Conservation (phyloP, 2,888 invertebrate genomes). For the Eupithecia vulgata region DNA sequence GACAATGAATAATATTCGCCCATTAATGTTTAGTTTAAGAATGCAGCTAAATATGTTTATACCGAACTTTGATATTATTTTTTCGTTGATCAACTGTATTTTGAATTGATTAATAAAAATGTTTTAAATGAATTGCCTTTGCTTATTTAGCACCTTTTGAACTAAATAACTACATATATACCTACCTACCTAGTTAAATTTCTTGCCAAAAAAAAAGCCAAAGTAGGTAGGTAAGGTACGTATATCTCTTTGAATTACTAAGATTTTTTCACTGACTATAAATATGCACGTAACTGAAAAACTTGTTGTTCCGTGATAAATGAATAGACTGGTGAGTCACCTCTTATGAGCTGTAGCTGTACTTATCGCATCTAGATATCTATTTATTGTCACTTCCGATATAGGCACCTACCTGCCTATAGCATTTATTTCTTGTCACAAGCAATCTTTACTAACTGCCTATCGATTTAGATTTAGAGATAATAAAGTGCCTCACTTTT, state of each 20-base stretch:
- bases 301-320: too few relatives aligned
- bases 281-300: too few relatives aligned
- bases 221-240: not conserved
- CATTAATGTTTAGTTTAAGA: conserved; percentile 17
- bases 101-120: conserved; percentile 42
- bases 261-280: too few relatives aligned
- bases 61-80: conserved; percentile 25
- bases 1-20: conserved; percentile 17
- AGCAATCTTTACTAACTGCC: not conserved
- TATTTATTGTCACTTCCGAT: not conserved
- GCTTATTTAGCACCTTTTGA: not conserved
- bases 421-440: not conserved
- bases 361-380: not conserved
- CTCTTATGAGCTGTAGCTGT: not conserved
- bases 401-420: not conserved
- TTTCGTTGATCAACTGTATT: conserved; percentile 40
- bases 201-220: not conserved
- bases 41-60: conserved; percentile 20
- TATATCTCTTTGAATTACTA: not conserved
- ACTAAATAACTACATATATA: not conserved
- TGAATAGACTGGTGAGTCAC: not conserved
- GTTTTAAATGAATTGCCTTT: conserved; percentile 27
- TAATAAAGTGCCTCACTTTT: conserved; percentile 20
- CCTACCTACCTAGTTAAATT: not conserved
- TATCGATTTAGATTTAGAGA: not conserved